phyloP scores from a whole-genome alignment of 2,888 invertebrate genomes.

The Ecliptopera silaceata region DNA sequence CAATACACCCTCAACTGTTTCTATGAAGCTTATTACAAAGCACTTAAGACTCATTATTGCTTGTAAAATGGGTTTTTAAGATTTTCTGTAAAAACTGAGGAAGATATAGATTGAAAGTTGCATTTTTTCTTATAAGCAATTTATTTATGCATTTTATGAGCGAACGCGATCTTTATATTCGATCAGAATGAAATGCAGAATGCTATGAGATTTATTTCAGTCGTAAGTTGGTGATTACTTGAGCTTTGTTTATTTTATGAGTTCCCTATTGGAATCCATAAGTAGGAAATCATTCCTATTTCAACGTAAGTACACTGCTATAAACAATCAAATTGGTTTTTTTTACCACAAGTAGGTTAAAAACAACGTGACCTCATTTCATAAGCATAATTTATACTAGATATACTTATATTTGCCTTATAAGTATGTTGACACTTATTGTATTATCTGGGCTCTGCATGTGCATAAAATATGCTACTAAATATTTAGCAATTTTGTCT shows the following conservation, averaged over 20 bases:
- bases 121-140: conserved; percentile 50
- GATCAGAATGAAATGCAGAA: conserved; percentile 26
- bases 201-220: conserved; percentile 20
- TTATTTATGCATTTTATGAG: conserved; percentile 54
- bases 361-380: too few relatives aligned
- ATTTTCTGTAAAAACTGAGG: conserved; percentile 42
- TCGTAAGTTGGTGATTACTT: conserved; percentile 10
- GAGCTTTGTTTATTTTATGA: conserved; percentile 1
- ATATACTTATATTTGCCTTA: too few relatives aligned
- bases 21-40: conserved; percentile 28
- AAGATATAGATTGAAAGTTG: conserved; percentile 51
- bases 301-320: background rate
- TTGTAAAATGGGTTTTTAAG: conserved; percentile 16
- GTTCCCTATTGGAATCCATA: background rate
- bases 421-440: too few relatives aligned
- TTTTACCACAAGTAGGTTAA: too few relatives aligned
- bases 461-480: too few relatives aligned
- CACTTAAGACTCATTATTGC: conserved; percentile 32
- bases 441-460: too few relatives aligned
- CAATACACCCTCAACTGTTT: conserved; percentile 24
- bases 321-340: too few relatives aligned
- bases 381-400: too few relatives aligned
- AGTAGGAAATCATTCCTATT: too few relatives aligned
- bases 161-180: conserved; percentile 40
- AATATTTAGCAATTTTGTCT: too few relatives aligned